These are phyloP conservation scores for Mycalesis mineus DNA, from an alignment of 2,888 invertebrate species.

Conservation along the genomic window DNA sequence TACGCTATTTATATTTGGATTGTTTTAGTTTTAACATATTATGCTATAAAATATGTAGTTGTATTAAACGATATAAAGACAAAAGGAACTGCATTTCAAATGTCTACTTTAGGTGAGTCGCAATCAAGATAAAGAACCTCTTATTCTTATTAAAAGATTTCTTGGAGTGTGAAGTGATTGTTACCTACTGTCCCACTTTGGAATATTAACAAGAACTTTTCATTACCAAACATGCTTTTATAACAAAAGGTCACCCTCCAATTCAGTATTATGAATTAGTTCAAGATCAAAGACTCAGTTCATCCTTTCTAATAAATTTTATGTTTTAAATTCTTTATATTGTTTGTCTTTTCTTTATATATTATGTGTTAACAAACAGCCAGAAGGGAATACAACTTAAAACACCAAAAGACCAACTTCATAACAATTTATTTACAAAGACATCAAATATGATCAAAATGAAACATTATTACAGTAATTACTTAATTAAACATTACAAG, in stretches of 20 bases:
- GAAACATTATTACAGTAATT: too few relatives aligned
- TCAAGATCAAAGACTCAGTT: background rate
- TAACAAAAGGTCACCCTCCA: background rate
- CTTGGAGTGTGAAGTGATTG: conserved; percentile 10
- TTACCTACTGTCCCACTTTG: conserved; percentile 6
- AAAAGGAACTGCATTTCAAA: background rate
- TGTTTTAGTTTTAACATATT: too few relatives aligned
- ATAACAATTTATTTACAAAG: too few relatives aligned
- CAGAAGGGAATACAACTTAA: too few relatives aligned
- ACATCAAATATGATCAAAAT: too few relatives aligned
- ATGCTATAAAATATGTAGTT: too few relatives aligned
- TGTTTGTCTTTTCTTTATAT: too few relatives aligned
- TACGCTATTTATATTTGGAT: too few relatives aligned
- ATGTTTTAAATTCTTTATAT: background rate
- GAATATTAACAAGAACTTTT: conserved; percentile 8
- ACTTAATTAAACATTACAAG: too few relatives aligned
- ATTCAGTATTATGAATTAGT: background rate
- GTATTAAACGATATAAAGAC: background rate
- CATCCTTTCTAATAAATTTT: background rate
- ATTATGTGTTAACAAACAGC: too few relatives aligned
- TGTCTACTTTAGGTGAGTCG: background rate
- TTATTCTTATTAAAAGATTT: conserved; percentile 11
- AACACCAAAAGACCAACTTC: too few relatives aligned
- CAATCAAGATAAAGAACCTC: conserved; percentile 8
- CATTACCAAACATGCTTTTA: background rate